Conservation (phyloP, 1,140 invertebrate genomes). For the Ceratina japonica region DNA sequence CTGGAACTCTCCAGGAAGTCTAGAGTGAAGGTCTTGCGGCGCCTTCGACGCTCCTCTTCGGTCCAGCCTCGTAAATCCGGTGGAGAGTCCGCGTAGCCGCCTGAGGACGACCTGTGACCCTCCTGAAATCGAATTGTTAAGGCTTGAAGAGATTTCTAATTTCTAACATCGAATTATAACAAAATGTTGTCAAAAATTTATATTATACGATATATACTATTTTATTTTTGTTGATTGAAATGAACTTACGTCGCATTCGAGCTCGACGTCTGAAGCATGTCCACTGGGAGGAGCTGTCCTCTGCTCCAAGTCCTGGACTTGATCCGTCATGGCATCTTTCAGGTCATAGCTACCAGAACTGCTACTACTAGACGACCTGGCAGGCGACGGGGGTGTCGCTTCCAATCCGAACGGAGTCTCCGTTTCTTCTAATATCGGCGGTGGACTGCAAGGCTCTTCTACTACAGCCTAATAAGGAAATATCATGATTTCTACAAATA, state of each 20-base stretch:
- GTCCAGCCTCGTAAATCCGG: slow-evolving; percentile 84
- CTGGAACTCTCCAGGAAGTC: slow-evolving; percentile 82
- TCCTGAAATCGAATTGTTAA: slow-evolving; percentile 55
- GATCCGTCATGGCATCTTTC: slow-evolving; percentile 74
- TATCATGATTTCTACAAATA: neutral
- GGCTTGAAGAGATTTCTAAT: too few species aligned
- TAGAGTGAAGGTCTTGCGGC: slow-evolving; percentile 85
- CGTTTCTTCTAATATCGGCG: slow-evolving; percentile 72
- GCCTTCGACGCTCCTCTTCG: slow-evolving; percentile 83
- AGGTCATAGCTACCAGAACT: slow-evolving; percentile 81
- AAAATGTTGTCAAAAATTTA: too few species aligned
- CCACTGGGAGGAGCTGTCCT: slow-evolving; percentile 62
- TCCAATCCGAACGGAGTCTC: slow-evolving; percentile 66
- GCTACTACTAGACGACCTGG: slow-evolving; percentile 77
- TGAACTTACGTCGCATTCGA: slow-evolving; percentile 72
- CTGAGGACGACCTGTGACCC: slow-evolving; percentile 87
- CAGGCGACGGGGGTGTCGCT: slow-evolving; percentile 65
- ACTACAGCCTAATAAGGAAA: slow-evolving; percentile 67
- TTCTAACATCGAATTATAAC: too few species aligned
- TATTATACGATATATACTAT: too few species aligned
- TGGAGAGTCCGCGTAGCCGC: slow-evolving; percentile 88
- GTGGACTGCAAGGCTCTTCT: slow-evolving; percentile 74
- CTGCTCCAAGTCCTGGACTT: slow-evolving; percentile 63
- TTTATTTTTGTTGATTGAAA: neutral
- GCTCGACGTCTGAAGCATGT: slow-evolving; percentile 68